Base-by-base conservation (phyloP, 2,888 invertebrate species). In the Athalia rosae region DNA sequence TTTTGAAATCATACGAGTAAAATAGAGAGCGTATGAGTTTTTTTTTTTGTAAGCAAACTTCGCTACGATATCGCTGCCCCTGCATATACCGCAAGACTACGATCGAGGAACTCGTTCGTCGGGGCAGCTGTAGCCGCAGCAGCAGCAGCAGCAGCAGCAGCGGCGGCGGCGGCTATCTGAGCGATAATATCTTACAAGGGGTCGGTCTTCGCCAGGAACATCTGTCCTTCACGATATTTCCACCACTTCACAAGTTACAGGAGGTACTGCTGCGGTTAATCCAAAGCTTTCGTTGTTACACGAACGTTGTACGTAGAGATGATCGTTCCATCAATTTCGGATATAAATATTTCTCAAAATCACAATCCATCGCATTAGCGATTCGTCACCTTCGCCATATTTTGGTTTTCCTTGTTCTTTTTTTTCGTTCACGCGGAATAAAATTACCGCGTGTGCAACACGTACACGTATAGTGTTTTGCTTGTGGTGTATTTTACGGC, bases 191-290 rank as follows among this genome's bases (percentile, higher is more conserved):
- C 79, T 78, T 77, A 81, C 77, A 76, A 80, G 43, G 77, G 78
- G 80, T 28, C 28, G 79, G 77, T 80, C 79, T 77, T 80, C 79
- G 81, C 79, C 77, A 79, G 81, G 77, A 84, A 84, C 88, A 89
- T 84, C 88, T 88, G 88, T 83, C 85, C 85, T 83, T 83, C 83
- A 84, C 84, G 28, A 28, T 82, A 83, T 80, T 79, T 59, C 73
- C 74, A 71, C 71, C 9, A 56, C 71, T 58, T 43, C 15, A 8
- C 58, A 47, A 15, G 4, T 3, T 15, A 0, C 9, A 48, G n/a
- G 47, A 9, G 66, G 47, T 43, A 15, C 4, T 2, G 45, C 8
- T 43, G n/a, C 15, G 13, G 13, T 7, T 13, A 11, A 64, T n/a
- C 7, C 45, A 64, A 11, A 13, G 6, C 47, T 47, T 41, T 41